Percentiles rank a stretch among this genome's conserved stretches.
Conservation (phyloP, 2,888 invertebrate genomes). For the Cheilosia impressa region DNA sequence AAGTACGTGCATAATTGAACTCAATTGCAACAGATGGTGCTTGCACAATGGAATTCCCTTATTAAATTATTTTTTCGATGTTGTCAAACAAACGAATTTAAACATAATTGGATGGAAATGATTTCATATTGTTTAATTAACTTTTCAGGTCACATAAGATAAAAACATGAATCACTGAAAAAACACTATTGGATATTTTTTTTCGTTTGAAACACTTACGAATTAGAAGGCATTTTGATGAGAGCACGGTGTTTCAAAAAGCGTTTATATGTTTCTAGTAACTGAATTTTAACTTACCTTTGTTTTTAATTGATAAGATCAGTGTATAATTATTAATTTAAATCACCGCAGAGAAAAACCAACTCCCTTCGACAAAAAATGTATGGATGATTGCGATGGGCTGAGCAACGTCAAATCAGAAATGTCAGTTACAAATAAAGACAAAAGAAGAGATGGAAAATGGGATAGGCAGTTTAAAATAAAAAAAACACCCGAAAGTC, state of each 20-base stretch:
- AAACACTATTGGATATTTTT: constrained; percentile 17
- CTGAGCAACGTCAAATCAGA: constrained; percentile 40
- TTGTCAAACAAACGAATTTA: neutral
- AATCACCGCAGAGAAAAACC: neutral
- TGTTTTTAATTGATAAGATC: constrained; percentile 8
- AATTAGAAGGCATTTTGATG: neutral
- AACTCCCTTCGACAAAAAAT: constrained; percentile 8
- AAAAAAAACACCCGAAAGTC: neutral
- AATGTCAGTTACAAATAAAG: constrained; percentile 49
- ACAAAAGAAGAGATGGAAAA: constrained; percentile 51
- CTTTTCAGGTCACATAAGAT: constrained; percentile 22
- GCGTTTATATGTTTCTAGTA: neutral
- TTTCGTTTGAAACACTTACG: neutral
- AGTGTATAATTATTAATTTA: neutral
- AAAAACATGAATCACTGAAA: constrained; percentile 68
- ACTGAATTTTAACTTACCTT: constrained; percentile 25
- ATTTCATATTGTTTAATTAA: constrained; percentile 21
- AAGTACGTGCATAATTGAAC: constrained; percentile 11
- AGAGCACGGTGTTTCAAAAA: neutral
- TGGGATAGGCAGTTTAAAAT: constrained; percentile 53
- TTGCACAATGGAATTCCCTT: constrained; percentile 25
- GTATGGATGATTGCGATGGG: neutral
- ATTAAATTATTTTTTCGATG: neutral
- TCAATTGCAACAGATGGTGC: constrained; percentile 55
- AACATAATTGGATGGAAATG: neutral